Percentiles rank a stretch among this genome's conserved stretches.
Conservation (phyloP, 2,888 invertebrate species). For the Bombyx huttoni region DNA sequence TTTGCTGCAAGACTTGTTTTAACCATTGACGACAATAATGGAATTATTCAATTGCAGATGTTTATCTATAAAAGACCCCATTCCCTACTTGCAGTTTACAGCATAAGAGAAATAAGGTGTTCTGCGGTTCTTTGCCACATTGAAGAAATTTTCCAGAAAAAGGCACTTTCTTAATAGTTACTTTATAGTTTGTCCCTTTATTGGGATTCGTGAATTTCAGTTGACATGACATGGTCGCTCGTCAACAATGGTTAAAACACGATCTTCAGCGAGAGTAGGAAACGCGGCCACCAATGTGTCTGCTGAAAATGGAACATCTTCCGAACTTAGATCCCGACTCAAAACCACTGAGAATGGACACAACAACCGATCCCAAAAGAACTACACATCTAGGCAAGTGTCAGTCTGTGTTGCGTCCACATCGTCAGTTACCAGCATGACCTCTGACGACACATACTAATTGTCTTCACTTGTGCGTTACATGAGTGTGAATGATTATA, state of each 20-base stretch:
- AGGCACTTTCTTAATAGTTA: conserved; percentile 31
- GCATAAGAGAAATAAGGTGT: conserved; percentile 66
- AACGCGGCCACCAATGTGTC: conserved; percentile 49
- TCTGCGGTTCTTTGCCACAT: conserved; percentile 23
- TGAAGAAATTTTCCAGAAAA: conserved; percentile 66
- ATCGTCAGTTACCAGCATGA: conserved; percentile 78
- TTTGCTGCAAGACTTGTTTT: conserved; percentile 69
- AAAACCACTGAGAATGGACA: conserved; percentile 55
- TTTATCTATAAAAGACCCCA: conserved; percentile 36
- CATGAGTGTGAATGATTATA: conserved; percentile 5
- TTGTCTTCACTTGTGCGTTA: conserved; percentile 9
- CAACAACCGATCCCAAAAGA: conserved; percentile 41
- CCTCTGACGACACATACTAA: conserved; percentile 8
- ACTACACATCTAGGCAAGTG: conserved; percentile 60
- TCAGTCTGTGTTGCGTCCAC: conserved; percentile 69
- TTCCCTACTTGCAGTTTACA: conserved; percentile 34
- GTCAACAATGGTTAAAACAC: conserved; percentile 73
- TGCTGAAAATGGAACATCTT: conserved; percentile 38
- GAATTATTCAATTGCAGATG: conserved; percentile 69
- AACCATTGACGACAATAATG: conserved; percentile 68
- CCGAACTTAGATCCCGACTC: conserved; percentile 57
- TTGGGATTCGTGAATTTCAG: conserved; percentile 66
- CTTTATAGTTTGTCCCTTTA: conserved; percentile 59
- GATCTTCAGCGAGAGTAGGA: conserved; percentile 69
- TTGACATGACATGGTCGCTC: conserved; percentile 67